Conservation (phyloP, 2,888 invertebrate species). For the Platycnemis pennipes region DNA sequence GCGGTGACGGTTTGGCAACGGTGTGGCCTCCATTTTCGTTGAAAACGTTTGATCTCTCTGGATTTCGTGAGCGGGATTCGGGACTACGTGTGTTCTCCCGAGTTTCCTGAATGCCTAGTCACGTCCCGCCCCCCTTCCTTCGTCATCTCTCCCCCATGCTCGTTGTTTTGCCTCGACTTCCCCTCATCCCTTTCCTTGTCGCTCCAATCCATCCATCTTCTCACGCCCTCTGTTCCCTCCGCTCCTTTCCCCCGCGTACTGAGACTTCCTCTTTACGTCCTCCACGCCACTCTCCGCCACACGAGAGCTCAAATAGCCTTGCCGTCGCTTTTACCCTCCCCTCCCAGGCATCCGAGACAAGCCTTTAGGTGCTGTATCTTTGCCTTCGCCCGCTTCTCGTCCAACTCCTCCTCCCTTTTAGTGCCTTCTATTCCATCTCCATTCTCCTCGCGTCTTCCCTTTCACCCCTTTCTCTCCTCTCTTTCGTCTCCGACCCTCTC, state of each 20-base stretch:
- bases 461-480: neutral
- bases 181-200: neutral
- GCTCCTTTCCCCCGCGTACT: neutral
- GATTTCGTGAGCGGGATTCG: conserved; percentile 42
- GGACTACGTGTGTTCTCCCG: neutral
- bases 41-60: conserved; percentile 42
- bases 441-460: conserved; percentile 10
- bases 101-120: conserved; percentile 42
- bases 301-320: neutral
- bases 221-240: neutral
- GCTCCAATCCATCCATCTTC: conserved; percentile 17
- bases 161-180: neutral
- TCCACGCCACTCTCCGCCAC: neutral
- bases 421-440: conserved; percentile 34
- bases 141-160: neutral
- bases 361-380: neutral
- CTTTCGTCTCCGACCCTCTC: neutral
- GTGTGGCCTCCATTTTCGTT: conserved; percentile 15
- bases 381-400: neutral
- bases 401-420: neutral
- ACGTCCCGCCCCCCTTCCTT: neutral
- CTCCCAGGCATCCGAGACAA: neutral
- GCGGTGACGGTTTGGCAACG: conserved; percentile 12
- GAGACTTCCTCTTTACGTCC: conserved; percentile 27
- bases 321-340: neutral